Conservation (phyloP, 2,113 vertebrate genomes). For the Corynorhinus townsendii region DNA sequence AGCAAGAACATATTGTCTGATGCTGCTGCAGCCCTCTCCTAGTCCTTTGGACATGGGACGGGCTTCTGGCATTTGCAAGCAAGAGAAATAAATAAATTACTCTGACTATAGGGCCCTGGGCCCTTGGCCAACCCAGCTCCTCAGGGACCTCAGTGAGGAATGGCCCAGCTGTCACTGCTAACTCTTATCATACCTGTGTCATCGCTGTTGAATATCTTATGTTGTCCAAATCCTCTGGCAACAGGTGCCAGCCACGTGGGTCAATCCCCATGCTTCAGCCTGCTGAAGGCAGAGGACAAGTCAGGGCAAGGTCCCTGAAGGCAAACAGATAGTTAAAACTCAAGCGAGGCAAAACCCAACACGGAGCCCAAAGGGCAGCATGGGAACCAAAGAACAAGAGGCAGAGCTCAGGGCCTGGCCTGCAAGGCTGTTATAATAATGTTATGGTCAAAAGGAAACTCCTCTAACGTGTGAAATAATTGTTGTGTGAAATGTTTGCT, state of each 20-base stretch:
- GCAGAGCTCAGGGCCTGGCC: neutral
- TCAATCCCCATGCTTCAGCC: neutral
- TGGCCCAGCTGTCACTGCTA: neutral
- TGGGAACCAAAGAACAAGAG: neutral
- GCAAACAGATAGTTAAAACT: neutral
- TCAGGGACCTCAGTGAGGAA: neutral
- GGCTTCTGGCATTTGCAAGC: neutral
- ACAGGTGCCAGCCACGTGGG: neutral
- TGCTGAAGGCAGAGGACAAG: neutral
- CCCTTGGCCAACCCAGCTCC: neutral
- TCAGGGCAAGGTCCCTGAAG: neutral
- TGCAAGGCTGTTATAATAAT: too few species aligned
- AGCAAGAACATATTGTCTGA: neutral
- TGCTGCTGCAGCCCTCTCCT: neutral
- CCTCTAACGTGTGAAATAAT: too few species aligned
- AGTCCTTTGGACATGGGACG: neutral
- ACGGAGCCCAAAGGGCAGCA: neutral
- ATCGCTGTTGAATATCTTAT: neutral
- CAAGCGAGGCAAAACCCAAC: neutral
- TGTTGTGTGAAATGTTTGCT: too few species aligned
- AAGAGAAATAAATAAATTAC: neutral
- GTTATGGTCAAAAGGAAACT: too few species aligned
- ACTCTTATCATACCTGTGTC: neutral
- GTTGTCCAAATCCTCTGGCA: neutral
- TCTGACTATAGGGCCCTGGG: neutral